Evolutionary conservation across 1,140 invertebrate species (phyloP).

Genomic region (Ganaspis sp.): DNA sequence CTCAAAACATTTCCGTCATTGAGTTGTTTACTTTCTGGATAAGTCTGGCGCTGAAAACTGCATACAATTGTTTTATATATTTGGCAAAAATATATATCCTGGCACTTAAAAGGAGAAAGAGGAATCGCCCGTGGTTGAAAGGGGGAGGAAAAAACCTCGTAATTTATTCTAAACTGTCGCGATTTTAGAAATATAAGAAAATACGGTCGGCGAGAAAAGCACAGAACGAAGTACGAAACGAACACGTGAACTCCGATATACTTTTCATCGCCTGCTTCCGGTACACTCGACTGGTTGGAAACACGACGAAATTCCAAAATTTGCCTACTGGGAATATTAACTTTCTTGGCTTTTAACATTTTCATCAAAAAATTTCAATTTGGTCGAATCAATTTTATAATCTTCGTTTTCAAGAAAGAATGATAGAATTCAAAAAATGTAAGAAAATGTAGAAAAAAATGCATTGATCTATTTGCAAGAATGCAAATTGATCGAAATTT

Average conservation of each 20-base stretch:
- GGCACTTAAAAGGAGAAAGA: neutral
- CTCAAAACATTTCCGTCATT: neutral
- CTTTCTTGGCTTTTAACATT: neutral
- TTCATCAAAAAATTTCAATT: neutral
- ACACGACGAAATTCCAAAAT: slow-evolving; percentile 12
- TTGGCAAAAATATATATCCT: neutral
- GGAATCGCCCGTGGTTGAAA: neutral
- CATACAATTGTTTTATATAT: neutral
- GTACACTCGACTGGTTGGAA: slow-evolving; percentile 27
- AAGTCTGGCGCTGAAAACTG: neutral
- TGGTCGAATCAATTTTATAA: no score
- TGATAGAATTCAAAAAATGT: no score
- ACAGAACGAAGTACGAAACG: slow-evolving; percentile 2
- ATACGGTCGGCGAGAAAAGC: slow-evolving; percentile 6
- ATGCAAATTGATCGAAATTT: neutral
- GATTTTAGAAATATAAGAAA: slow-evolving; percentile 28
- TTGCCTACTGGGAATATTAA: neutral
- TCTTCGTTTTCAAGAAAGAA: no score
- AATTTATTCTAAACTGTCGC: slow-evolving; percentile 27
- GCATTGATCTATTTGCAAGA: no score
- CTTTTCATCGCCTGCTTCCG: slow-evolving; percentile 16
- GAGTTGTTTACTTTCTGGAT: neutral
- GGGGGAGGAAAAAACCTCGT: slow-evolving; percentile 4
- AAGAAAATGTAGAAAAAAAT: no score
- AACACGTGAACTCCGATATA: slow-evolving; percentile 1